Base-by-base conservation (phyloP, 2,113 vertebrate species). In the Cariama cristata region DNA sequence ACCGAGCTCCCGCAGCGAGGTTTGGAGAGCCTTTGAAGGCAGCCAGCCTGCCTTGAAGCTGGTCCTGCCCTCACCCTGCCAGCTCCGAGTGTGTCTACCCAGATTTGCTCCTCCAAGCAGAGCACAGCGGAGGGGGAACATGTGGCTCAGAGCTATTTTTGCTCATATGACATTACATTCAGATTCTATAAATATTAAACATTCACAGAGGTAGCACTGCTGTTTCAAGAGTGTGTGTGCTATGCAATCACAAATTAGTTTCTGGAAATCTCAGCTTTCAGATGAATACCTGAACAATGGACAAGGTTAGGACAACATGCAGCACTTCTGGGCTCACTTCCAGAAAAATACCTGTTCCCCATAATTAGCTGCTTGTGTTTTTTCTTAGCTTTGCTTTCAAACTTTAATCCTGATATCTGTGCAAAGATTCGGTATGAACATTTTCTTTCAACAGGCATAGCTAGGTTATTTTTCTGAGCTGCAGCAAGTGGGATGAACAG, bases 141-240 rank as follows among this genome's bases (percentile, higher is more conserved):
- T 94, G 95, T 80, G 87, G 95, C 95, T 97, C 50, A 66, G 80
- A 96, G 93, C 95, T 97, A 94, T 96, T 97, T 95, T 96, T 96
- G 94, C 63, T 96, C 93, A 58, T 86, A 69, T 74, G 93, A 94
- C 95, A 97, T 93, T 82, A 92, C 82, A 82, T 96, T 96, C 95
- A 91, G 96, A 93, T 91, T 80, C 94, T 95, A 97, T 95, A 94
- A 97, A 97, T 97, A 97, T 94, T 68, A 85, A 94, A 96, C 16
- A 71, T 82, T 80, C 35, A 64, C 84, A 59, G 77, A 88, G 91
- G 94, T 76, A 86, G 77, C 58, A 88, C 62, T 80, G 63, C 49
- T 76, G 81, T 90, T 95, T 96, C 72, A 91, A 93, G 76, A 90
- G 42, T 56, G 80, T 86, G 83, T 97, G 94, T 80, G 93, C 95